Evolutionary conservation across 2,797 vertebrate genomes (phyloP).

Genomic region (Acanthornis magna): DNA sequence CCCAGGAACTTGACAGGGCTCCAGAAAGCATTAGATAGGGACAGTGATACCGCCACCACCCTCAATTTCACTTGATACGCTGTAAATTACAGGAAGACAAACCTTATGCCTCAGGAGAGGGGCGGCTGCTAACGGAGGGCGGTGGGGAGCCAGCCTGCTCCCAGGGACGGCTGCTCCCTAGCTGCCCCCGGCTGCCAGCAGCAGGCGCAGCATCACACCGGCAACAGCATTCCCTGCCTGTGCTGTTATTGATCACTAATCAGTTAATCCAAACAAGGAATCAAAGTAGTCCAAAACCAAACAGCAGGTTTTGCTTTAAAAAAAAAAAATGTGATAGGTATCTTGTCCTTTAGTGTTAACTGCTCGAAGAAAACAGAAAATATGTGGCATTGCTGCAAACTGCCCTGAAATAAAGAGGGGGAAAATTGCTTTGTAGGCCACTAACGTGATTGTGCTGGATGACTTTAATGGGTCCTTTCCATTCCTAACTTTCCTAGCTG

Average conservation of each 20-base stretch:
- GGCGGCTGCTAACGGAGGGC: background rate
- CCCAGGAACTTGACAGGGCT: slow-evolving; percentile 12
- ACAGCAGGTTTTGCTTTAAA: background rate
- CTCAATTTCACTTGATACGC: background rate
- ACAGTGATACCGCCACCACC: background rate
- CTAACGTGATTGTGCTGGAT: rapidly evolving
- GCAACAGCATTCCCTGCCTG: background rate
- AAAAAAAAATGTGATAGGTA: background rate
- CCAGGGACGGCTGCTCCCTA: background rate
- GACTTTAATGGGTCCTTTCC: background rate
- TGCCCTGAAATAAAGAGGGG: background rate
- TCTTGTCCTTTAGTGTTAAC: background rate
- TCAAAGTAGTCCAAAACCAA: background rate
- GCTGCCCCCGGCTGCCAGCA: background rate
- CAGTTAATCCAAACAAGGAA: background rate
- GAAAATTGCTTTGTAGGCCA: background rate
- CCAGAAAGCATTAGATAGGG: slow-evolving; percentile 44
- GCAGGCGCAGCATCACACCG: rapidly evolving
- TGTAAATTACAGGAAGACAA: slow-evolving; percentile 38
- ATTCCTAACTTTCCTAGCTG: background rate
- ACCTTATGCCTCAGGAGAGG: background rate
- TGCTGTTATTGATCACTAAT: background rate
- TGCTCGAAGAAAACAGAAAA: background rate
- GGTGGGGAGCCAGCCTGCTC: background rate
- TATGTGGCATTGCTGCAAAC: background rate